Base-by-base conservation (phyloP, 2,888 invertebrate species). In the Phengaris arion region DNA sequence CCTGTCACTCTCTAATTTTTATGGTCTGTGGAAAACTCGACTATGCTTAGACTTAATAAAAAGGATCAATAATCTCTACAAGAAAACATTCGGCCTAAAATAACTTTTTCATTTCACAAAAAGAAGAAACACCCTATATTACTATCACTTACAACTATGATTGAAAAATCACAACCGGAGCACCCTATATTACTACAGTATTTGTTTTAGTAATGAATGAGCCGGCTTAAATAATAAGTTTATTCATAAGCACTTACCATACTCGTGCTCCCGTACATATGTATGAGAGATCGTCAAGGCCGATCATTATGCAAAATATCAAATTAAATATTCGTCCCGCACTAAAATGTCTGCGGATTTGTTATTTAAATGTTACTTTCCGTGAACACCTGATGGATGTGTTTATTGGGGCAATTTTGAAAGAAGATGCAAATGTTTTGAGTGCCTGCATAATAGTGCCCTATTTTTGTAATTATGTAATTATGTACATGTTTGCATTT, bases 141-240 rank as follows among this genome's bases (percentile, higher is more conserved):
- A 72, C 52, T 52, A 72, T 52, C 72, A 35, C 52, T 52, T 54
- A 22, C 69, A 69, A 46, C 15, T 13, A 69, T 15, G 35, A 64
- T 64, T 57, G 64, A 55, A 77, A 10, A 54, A 76, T 74, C 75
- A 76, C 79, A 84, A 84, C 81, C 77, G 85, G 84, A 89, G 81
- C 92, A 93, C 82, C 92, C 93, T 93, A 91, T 92, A 88, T 86
- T 91, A 92, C 93, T 92, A 92, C 90, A 89, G 89, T 93, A 92
- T 93, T 93, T 93, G 93, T 93, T 93, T 93, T 93, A 93, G 93
- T 93, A 93, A 93, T 93, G 92, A 93, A 93, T 93, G 91, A 92
- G 89, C 91, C 87, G 88, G 90, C 92, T 93, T 92, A 93, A 93
- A 92, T 92, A 92, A 92, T 92, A 93, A 92, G 92, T 92, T 86